Conservation (phyloP, 2,888 invertebrate species). For the Monoplex corrugatus region DNA sequence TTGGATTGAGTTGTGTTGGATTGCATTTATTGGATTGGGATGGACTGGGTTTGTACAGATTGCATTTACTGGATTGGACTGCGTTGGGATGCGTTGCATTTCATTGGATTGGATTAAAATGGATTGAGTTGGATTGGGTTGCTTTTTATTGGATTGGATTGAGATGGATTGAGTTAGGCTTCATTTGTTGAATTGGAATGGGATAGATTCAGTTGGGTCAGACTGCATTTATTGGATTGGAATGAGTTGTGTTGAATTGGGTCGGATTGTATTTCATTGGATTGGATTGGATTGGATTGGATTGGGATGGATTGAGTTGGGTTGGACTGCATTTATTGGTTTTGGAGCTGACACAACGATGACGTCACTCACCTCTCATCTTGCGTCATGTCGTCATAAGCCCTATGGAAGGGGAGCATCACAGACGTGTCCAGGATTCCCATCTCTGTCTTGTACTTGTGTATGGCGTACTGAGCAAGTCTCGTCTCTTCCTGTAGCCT, state of each 20-base stretch:
- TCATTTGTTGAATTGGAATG: too few species aligned
- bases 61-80: too few species aligned
- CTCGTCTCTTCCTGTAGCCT: constrained; percentile 73
- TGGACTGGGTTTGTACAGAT: too few species aligned
- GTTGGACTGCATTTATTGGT: too few species aligned
- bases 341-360: too few species aligned
- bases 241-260: too few species aligned
- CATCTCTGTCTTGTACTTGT: constrained; percentile 75
- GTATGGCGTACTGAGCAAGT: constrained; percentile 73
- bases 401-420: constrained; percentile 63
- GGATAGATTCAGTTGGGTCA: neutral
- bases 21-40: neutral
- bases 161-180: neutral
- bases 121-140: neutral
- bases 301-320: too few species aligned
- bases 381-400: constrained; percentile 63
- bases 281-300: neutral
- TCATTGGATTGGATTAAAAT: neutral
- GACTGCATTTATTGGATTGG: neutral
- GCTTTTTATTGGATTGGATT: neutral
- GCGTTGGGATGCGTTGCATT: neutral
- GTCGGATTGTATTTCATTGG: neutral
- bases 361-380: constrained; percentile 69
- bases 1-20: neutral
- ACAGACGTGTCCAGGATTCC: constrained; percentile 69